Percentiles rank a stretch among this genome's conserved stretches.
These are phyloP conservation scores for Agonopterix heracliana DNA, from an alignment of 2,888 invertebrate species.

Conservation along the genomic window DNA sequence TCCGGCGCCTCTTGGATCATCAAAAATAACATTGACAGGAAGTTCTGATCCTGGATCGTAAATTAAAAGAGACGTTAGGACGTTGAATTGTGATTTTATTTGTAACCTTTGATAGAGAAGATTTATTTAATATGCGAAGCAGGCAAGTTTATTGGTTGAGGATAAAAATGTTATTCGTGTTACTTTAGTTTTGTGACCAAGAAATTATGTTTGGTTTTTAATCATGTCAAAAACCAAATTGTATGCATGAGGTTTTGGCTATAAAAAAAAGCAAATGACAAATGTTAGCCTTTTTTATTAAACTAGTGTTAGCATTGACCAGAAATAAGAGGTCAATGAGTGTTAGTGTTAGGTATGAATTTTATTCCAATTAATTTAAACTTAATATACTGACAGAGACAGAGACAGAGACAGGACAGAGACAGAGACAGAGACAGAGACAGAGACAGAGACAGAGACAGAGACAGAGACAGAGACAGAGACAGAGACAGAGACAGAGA, in stretches of 20 bases:
- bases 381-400: no score
- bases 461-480: no score
- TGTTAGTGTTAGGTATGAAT: no score
- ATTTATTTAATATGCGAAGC: slow-evolving; percentile 9
- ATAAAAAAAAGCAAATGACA: background rate
- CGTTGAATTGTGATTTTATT: slow-evolving; percentile 41
- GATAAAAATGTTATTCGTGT: background rate
- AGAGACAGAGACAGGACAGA: no score
- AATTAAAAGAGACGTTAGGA: slow-evolving; percentile 41
- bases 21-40: slow-evolving; percentile 48
- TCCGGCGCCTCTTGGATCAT: slow-evolving; percentile 41
- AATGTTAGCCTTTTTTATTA: background rate
- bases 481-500: no score
- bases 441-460: no score
- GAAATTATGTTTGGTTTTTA: no score
- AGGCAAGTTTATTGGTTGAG: background rate
- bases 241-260: no score
- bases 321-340: no score
- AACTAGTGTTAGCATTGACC: background rate
- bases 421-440: no score
- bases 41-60: slow-evolving; percentile 42
- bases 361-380: no score
- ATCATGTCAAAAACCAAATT: no score
- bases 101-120: slow-evolving; percentile 15
- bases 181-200: background rate